Evolutionary conservation across 2,888 invertebrate species (phyloP), one percentile per base, ranked within the genome.

Genomic region (Gandaritis pyraliata): DNA sequence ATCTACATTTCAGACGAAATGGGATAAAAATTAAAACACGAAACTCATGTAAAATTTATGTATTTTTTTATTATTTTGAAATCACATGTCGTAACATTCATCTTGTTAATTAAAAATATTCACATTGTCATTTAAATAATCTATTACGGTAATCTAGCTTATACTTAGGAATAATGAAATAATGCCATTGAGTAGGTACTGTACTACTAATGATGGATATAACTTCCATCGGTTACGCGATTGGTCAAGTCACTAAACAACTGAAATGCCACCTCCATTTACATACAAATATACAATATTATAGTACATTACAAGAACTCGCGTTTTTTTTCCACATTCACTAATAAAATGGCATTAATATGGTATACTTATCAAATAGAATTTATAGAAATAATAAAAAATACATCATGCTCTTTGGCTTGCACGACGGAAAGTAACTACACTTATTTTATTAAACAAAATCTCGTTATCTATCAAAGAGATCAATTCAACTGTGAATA

Each of bases 31-130:
- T 39, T 38, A 81, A 79, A 82, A 69, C 64, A 64, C 65, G 51
- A 65, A 63, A 75, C 84, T 90, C 84, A 87, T 93, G 92, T 92
- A 93, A 93, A 93, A 94, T 94, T 94, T 92, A 93, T 92, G 90
- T 88, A 90, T 91, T 87, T 88, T 93, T 93, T 93, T 86, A 86
- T 94, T 94, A 94, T 94, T 93, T 93, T 93, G 91, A 93, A 93
- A 93, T 93, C 90, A 92, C 92, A 93, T 92, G 89, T 91, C 87
- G 88, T 91, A 92, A 92, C 93, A 93, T 94, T 94, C 93, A 94
- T 94, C 91, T 94, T 92, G 90, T 89, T 83, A 93, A 93, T 93
- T 94, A 94, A 93, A 93, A 93, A 93, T 93, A 93, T 94, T 94
- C 93, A 94, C 94, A 94, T 93, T 94, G 92, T 93, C 92, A 92